Evolutionary conservation across 1,140 invertebrate species (phyloP), one percentile per base, ranked within the genome.

Genomic region (Akabosia matsudoensis): DNA sequence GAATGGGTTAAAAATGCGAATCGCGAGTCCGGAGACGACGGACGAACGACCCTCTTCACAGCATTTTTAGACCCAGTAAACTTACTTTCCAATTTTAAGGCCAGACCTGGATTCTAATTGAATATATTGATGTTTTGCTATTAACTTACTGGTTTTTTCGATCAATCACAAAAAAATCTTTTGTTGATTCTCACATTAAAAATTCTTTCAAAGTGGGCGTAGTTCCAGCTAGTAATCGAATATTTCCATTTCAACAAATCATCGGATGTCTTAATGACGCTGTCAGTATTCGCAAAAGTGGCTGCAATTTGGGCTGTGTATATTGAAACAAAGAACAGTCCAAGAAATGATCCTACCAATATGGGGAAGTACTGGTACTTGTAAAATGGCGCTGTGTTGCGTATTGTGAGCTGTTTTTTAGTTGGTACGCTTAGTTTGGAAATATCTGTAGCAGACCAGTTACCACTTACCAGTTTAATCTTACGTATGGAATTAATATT

Each of bases 291-390:
- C 3, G 61, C 7, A 28, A 67, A 13, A 31, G 10, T 4, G 1
- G 61, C 61, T 31, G 22, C 30, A 30, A 67, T 67, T 67, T 67
- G 28, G 28, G 61, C 61, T 30, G 61, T 67, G 61, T 67, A 67
- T 3, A 30, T 30, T 2, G 28, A 2, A 2, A 67, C 3, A 30
- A 4, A 10, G 7, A 67, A 16, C 13, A 30, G 1, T 30, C 24
- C 10, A 7, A 67, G 22, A 13, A 2, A 28, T 4, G 28, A 10
- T 67, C 26, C 22, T 4, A 22, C 10, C 31, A 67, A n/a, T 7
- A 67, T 30, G 28, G 61, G 26, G 14, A 28, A 30, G 37, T 45
- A 45, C 37, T 45, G 37, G 37, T 45, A 45, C 37, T 7, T 45
- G 18, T 45, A 18, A 45, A 45, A 18, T 10, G 37, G 18, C 37